Evolutionary conservation across 1,140 invertebrate species (phyloP), one percentile per base, ranked within the genome.

Genomic region (Caerostris extrusa): DNA sequence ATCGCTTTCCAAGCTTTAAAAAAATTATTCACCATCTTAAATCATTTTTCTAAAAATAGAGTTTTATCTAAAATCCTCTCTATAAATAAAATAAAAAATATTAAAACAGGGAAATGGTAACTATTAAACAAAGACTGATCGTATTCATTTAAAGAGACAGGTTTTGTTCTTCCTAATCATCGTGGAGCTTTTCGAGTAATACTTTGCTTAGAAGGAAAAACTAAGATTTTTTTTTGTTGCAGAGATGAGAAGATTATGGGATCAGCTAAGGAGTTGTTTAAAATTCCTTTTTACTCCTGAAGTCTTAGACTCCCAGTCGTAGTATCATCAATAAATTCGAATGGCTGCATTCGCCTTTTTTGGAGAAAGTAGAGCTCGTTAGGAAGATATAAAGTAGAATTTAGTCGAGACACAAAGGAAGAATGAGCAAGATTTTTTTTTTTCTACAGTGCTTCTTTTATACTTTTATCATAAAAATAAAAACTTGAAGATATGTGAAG

Each of bases 191-290:
- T 14, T 14, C 17, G 1, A 6, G 6, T 71, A 14, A 14, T 71
- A 71, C 17, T 34, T 71, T 34, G 14, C 17, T 34, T 71, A 2
- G 67, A 14, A 14, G 34, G 34, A 34, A 34, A 34, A 34, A 34
- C 34, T 71, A 71, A 34, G 3, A 71, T 1, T 34, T n/a, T 34
- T n/a, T 71, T 71, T 71, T 34, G 7, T 4, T 14, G 7, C 67
- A 4, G 14, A 34, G 19, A 71, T 71, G 67, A 71, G 67, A 34
- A 71, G 67, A 71, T 71, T 71, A 71, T 71, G 17, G 67, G 67
- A 71, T 71, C 67, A 71, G 67, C 67, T 14, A n/a, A 71, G 17
- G 67, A 71, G 67, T 71, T 71, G 67, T 71, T 71, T 71, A 71
- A 71, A 71, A 71, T 14, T 3, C 67, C 17, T 71, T 71, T 71